A percentile compares a stretch with the other conserved stretches of the same genome.
Evolutionary conservation across 2,888 invertebrate genomes (phyloP).

Genomic region (Allygus modestus): DNA sequence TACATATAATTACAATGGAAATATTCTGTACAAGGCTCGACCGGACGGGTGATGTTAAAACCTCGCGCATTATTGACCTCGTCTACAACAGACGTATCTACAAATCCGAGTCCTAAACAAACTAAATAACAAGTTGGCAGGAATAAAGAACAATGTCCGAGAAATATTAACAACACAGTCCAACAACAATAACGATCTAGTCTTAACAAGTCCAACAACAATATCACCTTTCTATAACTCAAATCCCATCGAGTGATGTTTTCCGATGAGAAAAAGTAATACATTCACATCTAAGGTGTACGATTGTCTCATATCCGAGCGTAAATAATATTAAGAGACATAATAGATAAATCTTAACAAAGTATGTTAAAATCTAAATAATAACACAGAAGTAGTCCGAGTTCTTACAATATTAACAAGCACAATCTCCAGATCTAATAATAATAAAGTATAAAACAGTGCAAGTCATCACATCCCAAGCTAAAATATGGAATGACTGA

Average conservation of each 20-base stretch:
- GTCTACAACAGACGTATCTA: background rate
- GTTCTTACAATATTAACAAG: constrained; percentile 10
- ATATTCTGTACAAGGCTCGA: constrained; percentile 22
- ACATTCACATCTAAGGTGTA: background rate
- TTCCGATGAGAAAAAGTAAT: background rate
- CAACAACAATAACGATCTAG: background rate
- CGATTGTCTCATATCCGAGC: background rate
- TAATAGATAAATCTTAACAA: constrained; percentile 3
- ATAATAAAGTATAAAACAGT: constrained; percentile 9
- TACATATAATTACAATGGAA: constrained; percentile 16
- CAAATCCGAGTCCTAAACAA: constrained; percentile 10
- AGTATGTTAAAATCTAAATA: constrained; percentile 34
- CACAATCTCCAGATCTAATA: constrained; percentile 12
- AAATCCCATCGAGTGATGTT: background rate
- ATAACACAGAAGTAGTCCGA: constrained; percentile 36
- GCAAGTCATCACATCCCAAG: background rate
- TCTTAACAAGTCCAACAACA: constrained; percentile 34
- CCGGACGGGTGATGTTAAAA: background rate
- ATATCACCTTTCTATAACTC: background rate
- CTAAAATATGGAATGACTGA: background rate
- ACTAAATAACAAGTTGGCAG: constrained; percentile 29
- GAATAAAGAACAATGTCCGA: constrained; percentile 8
- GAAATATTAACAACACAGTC: constrained; percentile 22
- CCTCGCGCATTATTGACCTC: background rate
- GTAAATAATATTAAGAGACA: background rate